These are phyloP conservation scores for Potamilus streckersoni DNA, from an alignment of 1,140 invertebrate species.

Conservation along the genomic window DNA sequence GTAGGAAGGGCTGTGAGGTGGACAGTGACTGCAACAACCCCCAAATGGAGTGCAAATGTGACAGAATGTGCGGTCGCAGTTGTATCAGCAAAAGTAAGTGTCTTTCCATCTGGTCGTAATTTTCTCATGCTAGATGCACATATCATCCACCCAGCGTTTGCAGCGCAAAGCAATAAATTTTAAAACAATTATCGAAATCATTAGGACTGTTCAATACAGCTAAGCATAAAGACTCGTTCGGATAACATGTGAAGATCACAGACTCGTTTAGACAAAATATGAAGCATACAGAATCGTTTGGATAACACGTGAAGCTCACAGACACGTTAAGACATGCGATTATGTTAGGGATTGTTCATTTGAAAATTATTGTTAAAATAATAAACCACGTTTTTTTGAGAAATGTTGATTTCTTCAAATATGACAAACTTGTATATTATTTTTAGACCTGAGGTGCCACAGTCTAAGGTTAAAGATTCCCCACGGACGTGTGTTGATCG, in stretches of 20 bases:
- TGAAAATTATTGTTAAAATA: background rate
- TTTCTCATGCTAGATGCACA: background rate
- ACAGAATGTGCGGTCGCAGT: slow-evolving; percentile 95
- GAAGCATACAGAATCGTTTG: background rate
- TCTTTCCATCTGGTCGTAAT: background rate
- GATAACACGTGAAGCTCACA: background rate
- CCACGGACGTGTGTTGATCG: slow-evolving; percentile 35
- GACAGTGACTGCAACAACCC: slow-evolving; percentile 97
- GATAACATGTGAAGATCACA: background rate
- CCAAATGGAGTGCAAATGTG: slow-evolving; percentile 96
- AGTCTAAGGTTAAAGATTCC: slow-evolving; percentile 21
- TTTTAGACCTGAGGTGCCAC: slow-evolving; percentile 36
- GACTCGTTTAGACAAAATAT: background rate
- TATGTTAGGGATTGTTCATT: background rate
- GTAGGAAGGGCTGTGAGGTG: slow-evolving; percentile 90
- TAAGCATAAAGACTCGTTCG: background rate
- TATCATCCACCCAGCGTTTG: background rate
- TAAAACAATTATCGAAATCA: background rate
- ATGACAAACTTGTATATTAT: background rate
- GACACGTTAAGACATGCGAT: background rate
- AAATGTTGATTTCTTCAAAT: background rate
- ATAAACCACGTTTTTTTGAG: background rate
- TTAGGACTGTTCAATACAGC: background rate
- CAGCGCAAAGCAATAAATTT: background rate
- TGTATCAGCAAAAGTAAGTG: slow-evolving; percentile 89